Percentiles rank a stretch among this genome's conserved stretches.
These are phyloP conservation scores for Metopia argyrocephala DNA, from an alignment of 2,888 invertebrate genomes.

Conservation along the genomic window DNA sequence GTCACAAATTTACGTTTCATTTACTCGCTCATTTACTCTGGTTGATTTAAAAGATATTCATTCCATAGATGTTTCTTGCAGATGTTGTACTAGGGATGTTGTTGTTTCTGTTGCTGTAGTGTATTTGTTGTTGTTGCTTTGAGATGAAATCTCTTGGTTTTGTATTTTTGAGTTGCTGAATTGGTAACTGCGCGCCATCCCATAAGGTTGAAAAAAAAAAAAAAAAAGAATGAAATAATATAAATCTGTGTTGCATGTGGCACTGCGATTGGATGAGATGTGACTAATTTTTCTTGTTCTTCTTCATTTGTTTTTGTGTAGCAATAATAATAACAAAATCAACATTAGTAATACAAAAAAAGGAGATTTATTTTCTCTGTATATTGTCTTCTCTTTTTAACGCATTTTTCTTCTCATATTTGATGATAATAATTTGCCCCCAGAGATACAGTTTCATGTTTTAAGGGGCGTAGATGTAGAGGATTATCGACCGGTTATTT, in stretches of 20 bases:
- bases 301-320: conserved; percentile 14
- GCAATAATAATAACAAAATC: conserved; percentile 5
- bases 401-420: conserved; percentile 44
- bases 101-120: conserved; percentile 29
- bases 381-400: conserved; percentile 46
- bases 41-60: background rate
- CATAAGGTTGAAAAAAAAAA: no score
- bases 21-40: background rate
- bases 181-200: conserved; percentile 1
- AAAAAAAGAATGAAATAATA: background rate
- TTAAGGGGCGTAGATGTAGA: conserved; percentile 28
- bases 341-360: conserved; percentile 1
- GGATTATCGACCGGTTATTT: conserved; percentile 36
- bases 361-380: conserved; percentile 49
- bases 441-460: conserved; percentile 37
- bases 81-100: conserved; percentile 38
- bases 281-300: conserved; percentile 54
- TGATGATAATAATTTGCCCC: conserved; percentile 44
- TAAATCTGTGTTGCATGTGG: conserved; percentile 56
- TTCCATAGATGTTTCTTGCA: background rate
- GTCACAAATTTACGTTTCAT: background rate
- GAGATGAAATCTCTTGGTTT: conserved; percentile 35
- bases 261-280: conserved; percentile 54
- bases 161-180: no score
- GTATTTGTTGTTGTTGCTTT: background rate